These are phyloP conservation scores for Hemiscyllium ocellatum DNA, from an alignment of 2,113 vertebrate species.

Conservation along the genomic window DNA sequence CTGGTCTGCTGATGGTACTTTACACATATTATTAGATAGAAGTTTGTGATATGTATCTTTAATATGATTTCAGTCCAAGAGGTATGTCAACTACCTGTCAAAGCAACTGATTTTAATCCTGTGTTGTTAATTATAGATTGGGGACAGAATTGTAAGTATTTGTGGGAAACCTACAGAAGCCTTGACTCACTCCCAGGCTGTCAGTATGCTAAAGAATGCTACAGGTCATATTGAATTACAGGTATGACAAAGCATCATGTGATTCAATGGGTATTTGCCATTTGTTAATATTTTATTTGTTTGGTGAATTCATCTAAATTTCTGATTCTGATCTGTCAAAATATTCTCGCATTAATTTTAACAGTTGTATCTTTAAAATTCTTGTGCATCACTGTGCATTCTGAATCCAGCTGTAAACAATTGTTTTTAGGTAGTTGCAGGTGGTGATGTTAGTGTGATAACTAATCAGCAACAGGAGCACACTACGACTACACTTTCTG, in stretches of 20 bases:
- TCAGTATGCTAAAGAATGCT: conserved; percentile 79
- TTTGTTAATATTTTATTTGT: background rate
- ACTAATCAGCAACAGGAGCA: conserved; percentile 73
- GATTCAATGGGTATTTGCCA: background rate
- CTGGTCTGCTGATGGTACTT: background rate
- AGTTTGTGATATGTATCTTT: background rate
- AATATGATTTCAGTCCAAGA: background rate
- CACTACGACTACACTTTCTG: conserved; percentile 48
- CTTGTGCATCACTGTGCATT: background rate
- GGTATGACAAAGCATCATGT: conserved; percentile 55
- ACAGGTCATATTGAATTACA: conserved; percentile 79
- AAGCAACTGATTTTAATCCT: background rate
- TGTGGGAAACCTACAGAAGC: conserved; percentile 78
- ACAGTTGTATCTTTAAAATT: background rate
- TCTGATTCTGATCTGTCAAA: background rate
- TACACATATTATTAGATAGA: background rate
- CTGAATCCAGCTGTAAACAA: background rate
- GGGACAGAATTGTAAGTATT: conserved; percentile 85
- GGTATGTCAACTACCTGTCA: background rate
- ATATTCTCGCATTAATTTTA: background rate
- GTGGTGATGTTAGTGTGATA: conserved; percentile 78
- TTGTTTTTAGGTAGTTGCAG: conserved; percentile 70
- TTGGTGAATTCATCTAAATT: background rate
- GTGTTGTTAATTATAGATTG: conserved; percentile 62
- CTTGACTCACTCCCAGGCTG: conserved; percentile 88